These are phyloP conservation scores for Podiceps cristatus DNA, from an alignment of 2,113 vertebrate genomes.

Conservation along the genomic window DNA sequence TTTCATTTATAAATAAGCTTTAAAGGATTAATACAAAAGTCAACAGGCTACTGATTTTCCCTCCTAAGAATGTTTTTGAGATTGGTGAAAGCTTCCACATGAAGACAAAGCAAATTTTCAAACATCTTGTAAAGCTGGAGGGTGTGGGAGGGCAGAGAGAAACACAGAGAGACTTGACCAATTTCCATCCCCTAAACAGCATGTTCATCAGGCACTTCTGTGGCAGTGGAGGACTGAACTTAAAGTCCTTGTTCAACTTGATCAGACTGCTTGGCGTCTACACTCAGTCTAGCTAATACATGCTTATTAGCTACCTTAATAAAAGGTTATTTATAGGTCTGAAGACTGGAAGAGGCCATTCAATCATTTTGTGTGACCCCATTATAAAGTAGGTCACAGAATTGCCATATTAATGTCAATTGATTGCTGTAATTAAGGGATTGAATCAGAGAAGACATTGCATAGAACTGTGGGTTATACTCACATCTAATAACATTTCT, in stretches of 20 bases:
- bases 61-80: not conserved
- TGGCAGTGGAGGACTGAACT: not conserved
- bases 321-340: not conserved
- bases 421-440: not conserved
- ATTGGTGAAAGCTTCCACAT: fast-evolving
- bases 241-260: not conserved
- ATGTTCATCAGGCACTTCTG: not conserved
- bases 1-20: not conserved
- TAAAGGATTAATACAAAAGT: not conserved
- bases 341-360: not conserved
- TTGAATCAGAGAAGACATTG: not conserved
- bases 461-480: not conserved
- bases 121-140: not conserved
- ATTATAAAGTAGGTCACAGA: not conserved
- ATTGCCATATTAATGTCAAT: not conserved
- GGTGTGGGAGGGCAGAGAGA: not conserved
- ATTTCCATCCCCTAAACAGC: not conserved
- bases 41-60: not conserved
- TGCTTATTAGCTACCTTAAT: not conserved
- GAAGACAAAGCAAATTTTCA: not conserved
- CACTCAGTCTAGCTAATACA: not conserved
- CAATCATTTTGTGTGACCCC: not conserved
- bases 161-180: not conserved
- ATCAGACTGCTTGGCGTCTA: not conserved
- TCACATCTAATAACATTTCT: not conserved